Conservation (phyloP, 2,888 invertebrate species). For the Scelioninae gen. 2 region DNA sequence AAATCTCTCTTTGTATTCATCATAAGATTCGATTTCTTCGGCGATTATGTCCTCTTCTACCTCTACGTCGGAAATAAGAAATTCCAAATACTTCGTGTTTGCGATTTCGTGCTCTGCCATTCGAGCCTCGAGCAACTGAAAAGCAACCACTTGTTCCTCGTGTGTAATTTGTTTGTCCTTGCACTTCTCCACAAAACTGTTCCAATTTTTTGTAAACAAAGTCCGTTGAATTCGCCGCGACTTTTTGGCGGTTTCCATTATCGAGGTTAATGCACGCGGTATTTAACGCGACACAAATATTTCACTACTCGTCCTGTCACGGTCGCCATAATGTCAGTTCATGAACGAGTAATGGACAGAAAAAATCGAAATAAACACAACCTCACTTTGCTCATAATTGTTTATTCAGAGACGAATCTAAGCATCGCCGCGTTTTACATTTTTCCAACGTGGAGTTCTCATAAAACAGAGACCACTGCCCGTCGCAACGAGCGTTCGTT, state of each 20-base stretch:
- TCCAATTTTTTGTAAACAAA: slow-evolving; percentile 42
- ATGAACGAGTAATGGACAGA: background rate
- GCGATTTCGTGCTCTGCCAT: slow-evolving; percentile 45
- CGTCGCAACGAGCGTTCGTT: too few species aligned
- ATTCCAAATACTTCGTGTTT: slow-evolving; percentile 38
- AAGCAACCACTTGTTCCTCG: slow-evolving; percentile 13
- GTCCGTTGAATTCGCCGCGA: slow-evolving; percentile 34
- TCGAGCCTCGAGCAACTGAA: slow-evolving; percentile 43
- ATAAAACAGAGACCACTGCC: too few species aligned
- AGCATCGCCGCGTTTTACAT: too few species aligned
- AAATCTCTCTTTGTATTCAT: slow-evolving; percentile 37
- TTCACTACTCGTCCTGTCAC: slow-evolving; percentile 28
- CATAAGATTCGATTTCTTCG: slow-evolving; percentile 50
- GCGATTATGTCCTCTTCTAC: slow-evolving; percentile 12
- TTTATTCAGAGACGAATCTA: too few species aligned
- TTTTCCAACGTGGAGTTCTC: too few species aligned
- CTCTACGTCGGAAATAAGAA: slow-evolving; percentile 14
- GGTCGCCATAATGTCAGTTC: slow-evolving; percentile 13
- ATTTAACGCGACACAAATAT: background rate
- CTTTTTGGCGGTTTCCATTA: slow-evolving; percentile 51
- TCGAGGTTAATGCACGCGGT: slow-evolving; percentile 5
- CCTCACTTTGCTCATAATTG: too few species aligned
- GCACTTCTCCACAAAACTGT: slow-evolving; percentile 40
- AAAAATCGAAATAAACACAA: too few species aligned
- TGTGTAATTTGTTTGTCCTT: slow-evolving; percentile 1